These are phyloP conservation scores for Andricus curvator DNA, from an alignment of 2,888 invertebrate species.

Conservation along the genomic window DNA sequence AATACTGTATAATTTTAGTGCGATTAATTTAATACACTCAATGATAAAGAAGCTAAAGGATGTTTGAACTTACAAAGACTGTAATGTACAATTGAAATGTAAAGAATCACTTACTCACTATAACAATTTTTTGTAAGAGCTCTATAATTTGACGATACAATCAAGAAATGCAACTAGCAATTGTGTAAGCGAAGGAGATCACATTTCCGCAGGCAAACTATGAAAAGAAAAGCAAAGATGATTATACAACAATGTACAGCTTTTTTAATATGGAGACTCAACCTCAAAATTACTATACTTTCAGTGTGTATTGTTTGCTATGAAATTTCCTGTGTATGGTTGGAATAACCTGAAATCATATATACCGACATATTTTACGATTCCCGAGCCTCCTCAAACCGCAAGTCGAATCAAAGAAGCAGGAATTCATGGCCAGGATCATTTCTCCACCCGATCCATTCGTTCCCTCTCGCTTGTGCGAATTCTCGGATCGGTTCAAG, in stretches of 20 bases:
- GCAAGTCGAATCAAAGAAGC: conserved; percentile 32
- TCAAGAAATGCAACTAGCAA: conserved; percentile 24
- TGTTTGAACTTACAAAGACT: conserved; percentile 4
- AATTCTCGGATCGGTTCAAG: conserved; percentile 47
- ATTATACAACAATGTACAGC: conserved; percentile 28
- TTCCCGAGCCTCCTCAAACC: conserved; percentile 30
- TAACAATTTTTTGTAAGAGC: conserved; percentile 13
- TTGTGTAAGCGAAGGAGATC: neutral
- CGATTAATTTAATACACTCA: neutral
- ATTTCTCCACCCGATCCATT: neutral
- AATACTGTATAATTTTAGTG: neutral
- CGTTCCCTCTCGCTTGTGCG: conserved; percentile 27
- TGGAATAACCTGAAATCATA: conserved; percentile 32
- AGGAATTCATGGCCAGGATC: conserved; percentile 31
- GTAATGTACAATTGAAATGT: neutral
- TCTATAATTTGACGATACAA: conserved; percentile 6
- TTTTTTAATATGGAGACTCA: conserved; percentile 24
- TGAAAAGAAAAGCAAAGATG: conserved; percentile 14
- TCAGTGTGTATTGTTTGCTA: conserved; percentile 22
- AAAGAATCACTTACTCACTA: conserved; percentile 10
- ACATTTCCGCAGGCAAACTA: neutral
- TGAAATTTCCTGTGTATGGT: conserved; percentile 26
- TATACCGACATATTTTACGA: conserved; percentile 30
- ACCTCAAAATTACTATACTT: conserved; percentile 33
- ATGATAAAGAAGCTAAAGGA: neutral